phyloP scores from a whole-genome alignment of 1,140 invertebrate genomes.

The Metaphire vulgaris region DNA sequence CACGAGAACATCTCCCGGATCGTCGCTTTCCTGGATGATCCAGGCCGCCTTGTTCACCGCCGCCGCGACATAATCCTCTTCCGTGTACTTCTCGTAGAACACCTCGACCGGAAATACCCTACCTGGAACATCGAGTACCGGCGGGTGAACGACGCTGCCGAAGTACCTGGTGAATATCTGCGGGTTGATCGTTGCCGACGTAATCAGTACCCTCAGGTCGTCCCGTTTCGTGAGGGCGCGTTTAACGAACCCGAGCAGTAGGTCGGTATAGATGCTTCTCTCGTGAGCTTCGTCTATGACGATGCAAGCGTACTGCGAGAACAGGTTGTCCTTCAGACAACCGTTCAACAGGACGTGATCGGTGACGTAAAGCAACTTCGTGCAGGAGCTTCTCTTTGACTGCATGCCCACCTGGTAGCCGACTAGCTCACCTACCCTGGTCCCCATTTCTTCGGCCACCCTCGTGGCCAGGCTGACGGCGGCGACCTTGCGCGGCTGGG shows the following conservation, averaged over 20 bases:
- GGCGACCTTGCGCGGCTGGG: slow-evolving; percentile 50
- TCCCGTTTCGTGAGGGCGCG: slow-evolving; percentile 76
- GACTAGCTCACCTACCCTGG: slow-evolving; percentile 51
- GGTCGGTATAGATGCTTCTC: slow-evolving; percentile 83
- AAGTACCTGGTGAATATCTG: slow-evolving; percentile 61
- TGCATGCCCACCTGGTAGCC: slow-evolving; percentile 62
- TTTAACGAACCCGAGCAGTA: slow-evolving; percentile 86
- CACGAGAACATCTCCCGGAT: slow-evolving; percentile 83
- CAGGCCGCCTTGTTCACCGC: slow-evolving; percentile 89
- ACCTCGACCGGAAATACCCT: slow-evolving; percentile 78
- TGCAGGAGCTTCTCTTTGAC: slow-evolving; percentile 63
- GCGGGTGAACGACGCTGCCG: slow-evolving; percentile 86
- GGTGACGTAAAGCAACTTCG: slow-evolving; percentile 98
- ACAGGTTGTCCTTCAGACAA: slow-evolving; percentile 68
- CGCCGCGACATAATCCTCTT: slow-evolving; percentile 79
- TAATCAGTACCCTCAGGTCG: slow-evolving; percentile 75
- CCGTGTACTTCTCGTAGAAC: slow-evolving; percentile 76
- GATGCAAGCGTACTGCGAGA: slow-evolving; percentile 80
- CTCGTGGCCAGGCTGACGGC: slow-evolving; percentile 42
- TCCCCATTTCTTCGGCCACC: slow-evolving; percentile 43
- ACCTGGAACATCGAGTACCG: slow-evolving; percentile 90
- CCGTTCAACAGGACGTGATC: slow-evolving; percentile 92
- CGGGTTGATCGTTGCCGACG: slow-evolving; percentile 84
- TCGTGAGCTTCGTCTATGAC: slow-evolving; percentile 99
- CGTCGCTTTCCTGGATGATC: slow-evolving; percentile 80